Conservation (phyloP, 1,140 invertebrate species). For the Elymnias hypermnestra region DNA sequence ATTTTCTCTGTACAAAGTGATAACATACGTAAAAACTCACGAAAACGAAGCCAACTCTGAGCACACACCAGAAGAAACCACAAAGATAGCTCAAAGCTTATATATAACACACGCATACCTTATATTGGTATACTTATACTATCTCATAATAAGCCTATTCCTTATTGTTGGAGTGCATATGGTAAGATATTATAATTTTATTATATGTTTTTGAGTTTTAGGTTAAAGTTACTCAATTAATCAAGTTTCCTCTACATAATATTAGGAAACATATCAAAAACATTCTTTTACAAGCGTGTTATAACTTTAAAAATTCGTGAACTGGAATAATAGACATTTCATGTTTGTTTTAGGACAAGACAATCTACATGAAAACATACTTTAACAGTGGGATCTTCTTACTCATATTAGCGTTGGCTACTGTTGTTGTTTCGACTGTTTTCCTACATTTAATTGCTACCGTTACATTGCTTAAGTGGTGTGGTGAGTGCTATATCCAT, state of each 20-base stretch:
- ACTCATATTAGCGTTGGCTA: slow-evolving; percentile 33
- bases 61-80: slow-evolving; percentile 36
- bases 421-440: slow-evolving; percentile 47
- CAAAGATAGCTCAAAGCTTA: slow-evolving; percentile 31
- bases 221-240: background rate
- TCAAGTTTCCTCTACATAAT: background rate
- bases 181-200: slow-evolving; percentile 41
- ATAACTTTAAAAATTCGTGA: too few relatives aligned
- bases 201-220: too few relatives aligned
- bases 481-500: too few relatives aligned
- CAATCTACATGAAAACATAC: slow-evolving; percentile 39
- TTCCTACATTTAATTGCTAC: slow-evolving; percentile 51
- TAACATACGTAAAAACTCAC: slow-evolving; percentile 32
- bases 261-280: too few relatives aligned
- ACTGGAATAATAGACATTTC: background rate
- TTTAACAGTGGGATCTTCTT: slow-evolving; percentile 40
- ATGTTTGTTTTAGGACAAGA: slow-evolving; percentile 42
- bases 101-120: slow-evolving; percentile 50
- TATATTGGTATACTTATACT: slow-evolving; percentile 44
- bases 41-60: slow-evolving; percentile 21
- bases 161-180: slow-evolving; percentile 49
- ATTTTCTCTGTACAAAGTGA: slow-evolving; percentile 41
- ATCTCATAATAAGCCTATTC: slow-evolving; percentile 45
- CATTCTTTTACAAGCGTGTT: too few relatives aligned
- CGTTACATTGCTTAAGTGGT: slow-evolving; percentile 43